Evolutionary conservation across 2,797 vertebrate species (phyloP), one percentile per base, ranked within the genome.

Genomic region (Lepilemur septentrionalis): DNA sequence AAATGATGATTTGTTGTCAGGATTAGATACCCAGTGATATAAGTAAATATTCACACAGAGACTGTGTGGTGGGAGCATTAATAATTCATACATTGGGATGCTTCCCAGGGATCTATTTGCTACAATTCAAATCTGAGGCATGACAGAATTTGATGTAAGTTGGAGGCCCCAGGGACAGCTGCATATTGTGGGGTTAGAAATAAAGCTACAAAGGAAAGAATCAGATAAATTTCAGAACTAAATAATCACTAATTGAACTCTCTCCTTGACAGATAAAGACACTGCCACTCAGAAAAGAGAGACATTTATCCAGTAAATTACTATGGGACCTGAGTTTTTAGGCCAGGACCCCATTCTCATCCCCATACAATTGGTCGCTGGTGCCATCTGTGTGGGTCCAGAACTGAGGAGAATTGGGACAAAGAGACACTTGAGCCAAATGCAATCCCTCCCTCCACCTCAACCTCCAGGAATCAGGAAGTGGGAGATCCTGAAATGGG

Each of bases 41-140:
- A 94, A 95, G 96, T 95, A 97, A 97, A 97, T 97, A 95, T 92
- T 95, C 91, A 94, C 96, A 96, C 67, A 91, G 76, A 95, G 80
- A 97, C 91, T 86, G 35, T 93, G 89, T 80, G 59, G 78, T 94
- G 73, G 72, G 63, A 93, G 81, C 73, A 96, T 97, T 96, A 96
- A 97, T 96, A 97, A 97, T 97, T 96, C 72, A 97, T 96, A 92
- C 63, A 70, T 18, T 80, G 73, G 61, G 93, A 82, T 93, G 92
- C 78, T 96, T 97, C 90, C 81, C 2, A 5, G 63, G 82, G 55
- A 96, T 96, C 76, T 96, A 93, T 90, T 97, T 96, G 85, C 83
- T 95, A 89, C 0, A 1, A 97, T 97, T 95, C 76, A 89, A 97
- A 95, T 93, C 78, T 94, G 85, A 97, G 67, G 86, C 35, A 0